These are phyloP conservation scores for Temnothorax ravouxi DNA, from an alignment of 2,888 invertebrate species.

Conservation along the genomic window DNA sequence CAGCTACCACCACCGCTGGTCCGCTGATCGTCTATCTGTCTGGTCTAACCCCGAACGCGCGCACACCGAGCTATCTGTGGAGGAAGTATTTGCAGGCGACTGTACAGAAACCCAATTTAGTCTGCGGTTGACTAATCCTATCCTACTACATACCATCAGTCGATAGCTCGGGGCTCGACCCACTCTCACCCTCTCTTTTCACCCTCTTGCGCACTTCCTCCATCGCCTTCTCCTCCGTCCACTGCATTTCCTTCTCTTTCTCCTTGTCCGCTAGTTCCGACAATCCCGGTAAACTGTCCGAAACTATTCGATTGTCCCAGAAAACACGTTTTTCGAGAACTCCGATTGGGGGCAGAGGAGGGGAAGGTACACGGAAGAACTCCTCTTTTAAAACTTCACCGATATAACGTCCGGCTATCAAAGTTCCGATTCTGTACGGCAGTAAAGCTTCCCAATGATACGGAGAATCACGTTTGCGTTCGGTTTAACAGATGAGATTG, in stretches of 20 bases:
- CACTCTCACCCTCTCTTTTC: constrained; percentile 62
- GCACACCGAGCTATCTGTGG: constrained; percentile 74
- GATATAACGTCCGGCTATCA: constrained; percentile 51
- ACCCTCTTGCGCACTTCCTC: constrained; percentile 49
- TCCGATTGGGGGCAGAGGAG: background rate
- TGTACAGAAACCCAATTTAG: constrained; percentile 85
- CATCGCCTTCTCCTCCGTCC: constrained; percentile 6
- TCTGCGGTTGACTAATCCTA: constrained; percentile 85
- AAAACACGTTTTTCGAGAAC: constrained; percentile 62
- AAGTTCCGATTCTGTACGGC: constrained; percentile 27
- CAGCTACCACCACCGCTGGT: constrained; percentile 20
- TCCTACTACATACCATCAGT: constrained; percentile 83
- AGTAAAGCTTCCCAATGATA: constrained; percentile 39
- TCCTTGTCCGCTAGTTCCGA: constrained; percentile 8
- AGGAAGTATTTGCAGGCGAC: constrained; percentile 83
- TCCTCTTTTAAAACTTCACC: constrained; percentile 46
- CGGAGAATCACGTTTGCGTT: constrained; percentile 29
- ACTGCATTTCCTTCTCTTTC: constrained; percentile 10
- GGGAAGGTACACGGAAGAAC: constrained; percentile 6
- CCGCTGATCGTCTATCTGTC: constrained; percentile 56
- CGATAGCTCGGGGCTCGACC: constrained; percentile 82
- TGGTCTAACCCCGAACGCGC: constrained; percentile 66
- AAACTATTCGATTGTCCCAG: constrained; percentile 68
- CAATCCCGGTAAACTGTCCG: constrained; percentile 66
- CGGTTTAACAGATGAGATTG: constrained; percentile 12